Percentiles rank a stretch among this genome's conserved stretches.
These are phyloP conservation scores for Pampusana beccarii DNA, from an alignment of 2,113 vertebrate genomes.

Conservation along the genomic window DNA sequence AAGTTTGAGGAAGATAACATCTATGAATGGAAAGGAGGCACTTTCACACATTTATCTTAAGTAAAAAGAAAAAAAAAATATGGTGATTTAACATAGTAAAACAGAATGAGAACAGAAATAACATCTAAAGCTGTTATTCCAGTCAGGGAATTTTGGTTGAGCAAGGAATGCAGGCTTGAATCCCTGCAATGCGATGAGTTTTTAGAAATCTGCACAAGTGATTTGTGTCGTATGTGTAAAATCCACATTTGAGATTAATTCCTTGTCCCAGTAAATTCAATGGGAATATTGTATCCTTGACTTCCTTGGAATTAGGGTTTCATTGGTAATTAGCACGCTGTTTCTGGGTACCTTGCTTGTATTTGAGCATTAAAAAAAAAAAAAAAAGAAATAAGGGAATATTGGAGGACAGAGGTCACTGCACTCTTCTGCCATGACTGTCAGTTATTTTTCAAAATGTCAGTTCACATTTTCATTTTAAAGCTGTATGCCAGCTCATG, in stretches of 20 bases:
- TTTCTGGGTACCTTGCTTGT: neutral
- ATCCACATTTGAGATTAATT: neutral
- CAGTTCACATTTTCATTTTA: conserved; percentile 14
- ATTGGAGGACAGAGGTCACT: neutral
- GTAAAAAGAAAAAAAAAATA: conserved; percentile 19
- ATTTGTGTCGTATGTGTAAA: neutral
- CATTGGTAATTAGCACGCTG: neutral
- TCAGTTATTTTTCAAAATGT: conserved; percentile 6
- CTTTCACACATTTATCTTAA: conserved; percentile 56
- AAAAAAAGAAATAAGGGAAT: neutral
- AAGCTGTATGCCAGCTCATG: neutral
- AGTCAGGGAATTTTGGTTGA: conserved; percentile 14
- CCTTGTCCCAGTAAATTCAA: neutral
- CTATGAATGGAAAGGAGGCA: conserved; percentile 51
- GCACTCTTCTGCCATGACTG: neutral
- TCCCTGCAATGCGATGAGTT: conserved; percentile 18
- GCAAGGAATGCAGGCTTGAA: neutral
- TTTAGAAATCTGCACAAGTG: neutral
- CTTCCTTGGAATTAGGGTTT: neutral
- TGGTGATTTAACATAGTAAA: conserved; percentile 25
- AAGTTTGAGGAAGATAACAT: conserved; percentile 56
- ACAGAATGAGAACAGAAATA: conserved; percentile 32
- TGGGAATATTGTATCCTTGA: neutral
- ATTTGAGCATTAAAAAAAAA: neutral
- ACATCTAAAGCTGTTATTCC: conserved; percentile 17